These are phyloP conservation scores for Hypanus sabinus DNA, from an alignment of 2,113 vertebrate species.

Conservation along the genomic window DNA sequence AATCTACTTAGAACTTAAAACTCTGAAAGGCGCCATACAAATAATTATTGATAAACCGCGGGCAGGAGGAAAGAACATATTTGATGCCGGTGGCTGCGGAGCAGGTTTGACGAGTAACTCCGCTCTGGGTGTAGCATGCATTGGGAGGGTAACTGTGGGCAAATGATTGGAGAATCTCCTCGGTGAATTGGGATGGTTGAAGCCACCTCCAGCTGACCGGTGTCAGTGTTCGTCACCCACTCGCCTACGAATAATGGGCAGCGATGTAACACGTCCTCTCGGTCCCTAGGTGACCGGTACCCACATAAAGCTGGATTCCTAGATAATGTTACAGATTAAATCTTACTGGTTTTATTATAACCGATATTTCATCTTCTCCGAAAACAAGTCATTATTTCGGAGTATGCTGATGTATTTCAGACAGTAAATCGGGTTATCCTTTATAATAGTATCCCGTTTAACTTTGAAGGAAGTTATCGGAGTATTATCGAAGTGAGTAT, in stretches of 20 bases:
- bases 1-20: no score
- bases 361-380: background rate
- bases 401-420: background rate
- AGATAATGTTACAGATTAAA: background rate
- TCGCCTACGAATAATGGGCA: background rate
- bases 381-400: background rate
- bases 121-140: no score
- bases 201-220: background rate
- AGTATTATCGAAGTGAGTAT: no score
- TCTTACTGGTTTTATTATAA: background rate
- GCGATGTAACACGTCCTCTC: no score
- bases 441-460: background rate
- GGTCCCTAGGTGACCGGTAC: no score
- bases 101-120: background rate
- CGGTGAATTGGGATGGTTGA: background rate
- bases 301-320: no score
- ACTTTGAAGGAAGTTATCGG: background rate
- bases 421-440: background rate
- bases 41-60: background rate
- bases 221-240: background rate
- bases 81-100: background rate
- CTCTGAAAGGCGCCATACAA: background rate
- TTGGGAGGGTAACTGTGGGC: background rate
- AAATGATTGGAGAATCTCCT: background rate
- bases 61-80: background rate